phyloP scores from a whole-genome alignment of 2,888 invertebrate species.

The Megastigmus dorsalis region DNA sequence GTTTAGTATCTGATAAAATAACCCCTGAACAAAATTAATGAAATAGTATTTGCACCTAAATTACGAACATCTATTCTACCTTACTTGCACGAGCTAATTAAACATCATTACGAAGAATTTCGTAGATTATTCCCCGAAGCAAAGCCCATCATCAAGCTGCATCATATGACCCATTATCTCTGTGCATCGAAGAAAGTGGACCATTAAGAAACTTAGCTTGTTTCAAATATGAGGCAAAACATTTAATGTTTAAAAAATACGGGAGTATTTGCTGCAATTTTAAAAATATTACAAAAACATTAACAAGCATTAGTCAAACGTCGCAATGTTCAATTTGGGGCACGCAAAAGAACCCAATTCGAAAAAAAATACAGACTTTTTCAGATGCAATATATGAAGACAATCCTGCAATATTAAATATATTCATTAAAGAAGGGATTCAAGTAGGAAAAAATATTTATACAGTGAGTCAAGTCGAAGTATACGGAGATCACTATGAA shows the following conservation, averaged over 20 bases:
- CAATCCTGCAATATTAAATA: neutral
- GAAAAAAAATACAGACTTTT: neutral
- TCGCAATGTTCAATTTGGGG: neutral
- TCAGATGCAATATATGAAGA: neutral
- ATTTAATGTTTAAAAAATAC: neutral
- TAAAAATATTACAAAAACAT: neutral
- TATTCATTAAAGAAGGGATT: neutral
- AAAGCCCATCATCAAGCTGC: neutral
- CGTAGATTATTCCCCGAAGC: neutral
- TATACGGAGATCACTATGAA: neutral
- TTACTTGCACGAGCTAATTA: neutral
- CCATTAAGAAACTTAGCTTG: neutral
- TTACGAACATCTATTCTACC: neutral
- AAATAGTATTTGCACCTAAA: neutral
- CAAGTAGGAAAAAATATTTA: too few relatives aligned
- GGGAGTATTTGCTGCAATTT: neutral
- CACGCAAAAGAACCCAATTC: neutral
- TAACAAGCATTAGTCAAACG: neutral
- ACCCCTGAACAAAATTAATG: neutral
- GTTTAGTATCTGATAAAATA: neutral
- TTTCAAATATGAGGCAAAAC: neutral
- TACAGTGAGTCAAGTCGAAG: neutral
- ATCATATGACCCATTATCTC: neutral
- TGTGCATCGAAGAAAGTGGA: neutral
- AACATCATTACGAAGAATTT: neutral